Base-by-base conservation (phyloP, 2,888 invertebrate species). In the Platycnemis pennipes region DNA sequence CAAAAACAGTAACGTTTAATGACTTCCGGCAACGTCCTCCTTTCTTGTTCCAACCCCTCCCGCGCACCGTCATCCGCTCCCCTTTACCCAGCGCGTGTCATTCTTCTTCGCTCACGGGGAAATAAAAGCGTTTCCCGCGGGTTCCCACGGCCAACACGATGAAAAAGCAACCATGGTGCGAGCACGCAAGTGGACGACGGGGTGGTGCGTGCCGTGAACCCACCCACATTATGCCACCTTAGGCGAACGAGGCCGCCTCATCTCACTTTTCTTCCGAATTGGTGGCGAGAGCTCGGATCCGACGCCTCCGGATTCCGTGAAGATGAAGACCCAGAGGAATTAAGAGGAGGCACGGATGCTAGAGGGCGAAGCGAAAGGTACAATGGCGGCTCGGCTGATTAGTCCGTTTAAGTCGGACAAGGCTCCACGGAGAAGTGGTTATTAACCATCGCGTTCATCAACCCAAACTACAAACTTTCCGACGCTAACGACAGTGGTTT, bases 11-110 rank as follows among this genome's bases (percentile, higher is more conserved):
- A 77, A 13, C 77, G 37, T 77, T 77, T 77, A 77, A 77, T 37
- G 77, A 77, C 77, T 77, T 77, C 77, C 77, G 77, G 77, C 77
- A 77, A 13, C 77, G 37, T 26, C 63, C 19, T 77, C 77, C 37
- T 37, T 26, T n/a, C 37, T 0, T 77, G 31, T 26, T 37, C 69
- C 11, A n/a, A 13, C 26, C 37, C 37, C 77, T 77, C 37, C 77
- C 37, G 49, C 19, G 49, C n/a, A n/a, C 77, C 26, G 26, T 63
- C 63, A 3, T 8, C 37, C 37, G 13, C 26, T 77, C n/a, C 37
- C 3, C 63, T 0, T 1, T 37, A 37, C 77, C 11, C 37, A 77
- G 77, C 77, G 77, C 77, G 77, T 77, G 77, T 77, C 77, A 31
- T 77, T 77, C 77, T 7, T 3, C 37, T 37, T 2, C 37, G 7